These are phyloP conservation scores for Botia almorhae DNA, from an alignment of 2,797 vertebrate species.

Conservation along the genomic window DNA sequence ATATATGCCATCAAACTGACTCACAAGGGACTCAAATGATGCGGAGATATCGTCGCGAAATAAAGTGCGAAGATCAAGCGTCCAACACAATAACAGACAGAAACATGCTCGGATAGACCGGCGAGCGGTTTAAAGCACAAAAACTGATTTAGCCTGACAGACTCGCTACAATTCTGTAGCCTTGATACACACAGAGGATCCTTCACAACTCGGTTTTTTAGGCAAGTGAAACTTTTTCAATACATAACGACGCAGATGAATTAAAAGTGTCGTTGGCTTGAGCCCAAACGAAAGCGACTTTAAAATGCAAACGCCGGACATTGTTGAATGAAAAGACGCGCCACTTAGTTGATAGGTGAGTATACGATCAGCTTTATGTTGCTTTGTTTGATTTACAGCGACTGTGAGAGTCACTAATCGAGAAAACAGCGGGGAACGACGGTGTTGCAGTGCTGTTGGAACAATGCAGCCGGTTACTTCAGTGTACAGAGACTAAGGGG, in stretches of 20 bases:
- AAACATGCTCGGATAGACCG: not conserved
- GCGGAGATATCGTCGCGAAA: constrained; percentile 27
- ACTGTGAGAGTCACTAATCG: not conserved
- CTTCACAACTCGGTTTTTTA: not conserved
- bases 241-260: not conserved
- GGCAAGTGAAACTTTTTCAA: constrained; percentile 37
- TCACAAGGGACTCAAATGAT: constrained; percentile 35
- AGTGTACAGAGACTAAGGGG: constrained; percentile 20
- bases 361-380: not conserved
- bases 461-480: constrained; percentile 23
- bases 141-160: not conserved
- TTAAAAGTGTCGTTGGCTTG: not conserved
- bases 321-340: constrained; percentile 17
- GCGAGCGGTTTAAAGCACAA: not conserved
- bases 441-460: constrained; percentile 1
- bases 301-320: not conserved
- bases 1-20: constrained; percentile 33
- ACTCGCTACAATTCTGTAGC: constrained; percentile 9
- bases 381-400: not conserved
- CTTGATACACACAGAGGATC: not conserved
- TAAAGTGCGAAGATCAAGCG: constrained; percentile 5
- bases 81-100: not conserved
- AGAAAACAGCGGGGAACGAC: not conserved
- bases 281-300: constrained; percentile 27
- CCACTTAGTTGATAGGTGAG: constrained; percentile 30